Evolutionary conservation across 2,113 vertebrate species (phyloP).

Genomic region (Ctenomys sociabilis): DNA sequence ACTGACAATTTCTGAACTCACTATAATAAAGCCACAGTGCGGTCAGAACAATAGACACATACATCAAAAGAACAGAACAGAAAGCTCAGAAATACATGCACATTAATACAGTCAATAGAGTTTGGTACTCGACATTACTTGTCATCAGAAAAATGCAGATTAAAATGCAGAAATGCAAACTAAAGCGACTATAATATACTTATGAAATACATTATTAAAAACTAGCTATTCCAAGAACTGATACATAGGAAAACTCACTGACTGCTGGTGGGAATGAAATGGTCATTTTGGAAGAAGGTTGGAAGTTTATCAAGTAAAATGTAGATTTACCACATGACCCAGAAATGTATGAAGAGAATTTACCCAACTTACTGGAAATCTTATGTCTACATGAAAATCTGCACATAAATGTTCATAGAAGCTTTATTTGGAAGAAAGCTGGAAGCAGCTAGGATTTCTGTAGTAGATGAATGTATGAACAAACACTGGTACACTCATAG

Average conservation of each 20-base stretch:
- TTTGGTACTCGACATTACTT: neutral
- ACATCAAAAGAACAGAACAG: neutral
- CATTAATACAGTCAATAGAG: neutral
- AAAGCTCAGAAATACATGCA: neutral
- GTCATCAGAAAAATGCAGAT: neutral
- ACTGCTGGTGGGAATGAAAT: neutral
- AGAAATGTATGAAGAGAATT: neutral
- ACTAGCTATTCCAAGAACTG: neutral
- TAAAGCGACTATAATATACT: neutral
- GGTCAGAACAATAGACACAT: neutral
- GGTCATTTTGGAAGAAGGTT: neutral
- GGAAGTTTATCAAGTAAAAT: neutral
- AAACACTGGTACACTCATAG: neutral
- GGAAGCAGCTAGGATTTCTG: neutral
- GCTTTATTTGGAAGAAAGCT: neutral
- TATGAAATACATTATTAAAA: neutral
- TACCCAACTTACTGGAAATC: conserved; percentile 26
- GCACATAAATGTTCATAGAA: neutral
- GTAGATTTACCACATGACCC: neutral
- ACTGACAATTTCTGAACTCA: neutral
- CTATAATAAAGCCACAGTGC: neutral
- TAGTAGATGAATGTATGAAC: neutral
- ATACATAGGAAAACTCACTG: neutral
- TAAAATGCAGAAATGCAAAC: conserved; percentile 24
- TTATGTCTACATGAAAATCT: neutral